Conservation (phyloP, 1,140 invertebrate genomes). For the Maniola jurtina region DNA sequence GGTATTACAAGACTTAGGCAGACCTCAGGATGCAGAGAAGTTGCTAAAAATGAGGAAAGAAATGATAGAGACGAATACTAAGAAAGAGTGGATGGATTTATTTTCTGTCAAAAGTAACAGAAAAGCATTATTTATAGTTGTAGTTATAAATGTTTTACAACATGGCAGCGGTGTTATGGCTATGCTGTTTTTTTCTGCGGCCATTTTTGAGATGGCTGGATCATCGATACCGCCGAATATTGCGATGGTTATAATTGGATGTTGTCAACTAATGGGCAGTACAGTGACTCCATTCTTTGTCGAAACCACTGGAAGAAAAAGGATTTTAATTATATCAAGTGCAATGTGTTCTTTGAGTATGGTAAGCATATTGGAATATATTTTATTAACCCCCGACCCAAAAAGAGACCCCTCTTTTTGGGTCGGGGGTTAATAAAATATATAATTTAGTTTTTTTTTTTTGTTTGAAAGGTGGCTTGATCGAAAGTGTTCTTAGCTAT, state of each 20-base stretch:
- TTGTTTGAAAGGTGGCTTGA: no score
- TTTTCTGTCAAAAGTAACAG: constrained; percentile 38
- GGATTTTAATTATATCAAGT: constrained; percentile 68
- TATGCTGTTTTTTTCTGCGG: constrained; percentile 77
- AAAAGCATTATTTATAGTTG: constrained; percentile 37
- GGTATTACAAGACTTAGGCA: constrained; percentile 25
- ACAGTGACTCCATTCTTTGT: constrained; percentile 63
- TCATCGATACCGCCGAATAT: constrained; percentile 40
- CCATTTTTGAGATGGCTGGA: constrained; percentile 60
- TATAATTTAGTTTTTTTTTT: no score
- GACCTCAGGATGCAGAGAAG: constrained; percentile 35
- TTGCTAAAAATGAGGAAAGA: constrained; percentile 26
- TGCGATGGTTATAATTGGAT: constrained; percentile 43
- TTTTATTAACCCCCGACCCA: no score
- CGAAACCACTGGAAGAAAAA: constrained; percentile 76
- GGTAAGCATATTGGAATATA: constrained; percentile 29
- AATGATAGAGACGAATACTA: constrained; percentile 14
- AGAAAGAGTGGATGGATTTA: constrained; percentile 38
- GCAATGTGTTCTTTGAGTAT: constrained; percentile 37
- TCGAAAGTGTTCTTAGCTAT: no score
- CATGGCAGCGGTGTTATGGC: constrained; percentile 58
- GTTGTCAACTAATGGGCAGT: constrained; percentile 72
- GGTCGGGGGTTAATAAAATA: no score
- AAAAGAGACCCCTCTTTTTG: no score
- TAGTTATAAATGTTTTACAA: constrained; percentile 53